These are phyloP conservation scores for Amphilophus citrinellus DNA, from an alignment of 2,113 vertebrate species.

Conservation along the genomic window DNA sequence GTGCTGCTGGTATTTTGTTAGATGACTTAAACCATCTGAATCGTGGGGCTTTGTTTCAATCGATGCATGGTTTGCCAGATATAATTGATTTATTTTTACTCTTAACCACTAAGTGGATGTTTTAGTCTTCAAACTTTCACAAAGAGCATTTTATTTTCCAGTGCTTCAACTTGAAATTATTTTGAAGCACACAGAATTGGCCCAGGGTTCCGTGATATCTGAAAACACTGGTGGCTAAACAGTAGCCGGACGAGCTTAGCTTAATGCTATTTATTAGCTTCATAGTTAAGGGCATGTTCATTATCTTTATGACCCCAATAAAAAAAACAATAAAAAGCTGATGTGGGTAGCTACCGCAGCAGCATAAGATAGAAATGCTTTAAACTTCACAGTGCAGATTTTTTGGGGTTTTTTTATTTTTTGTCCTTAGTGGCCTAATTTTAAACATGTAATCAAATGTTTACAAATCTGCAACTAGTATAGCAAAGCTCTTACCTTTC, in stretches of 20 bases:
- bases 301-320: background rate
- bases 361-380: background rate
- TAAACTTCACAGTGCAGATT: background rate
- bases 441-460: background rate
- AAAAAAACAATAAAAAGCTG: too few relatives aligned
- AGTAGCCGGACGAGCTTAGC: background rate
- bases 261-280: background rate
- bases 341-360: too few relatives aligned
- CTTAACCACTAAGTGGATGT: background rate
- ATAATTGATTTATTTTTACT: constrained; percentile 8
- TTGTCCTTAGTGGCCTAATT: background rate
- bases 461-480: background rate
- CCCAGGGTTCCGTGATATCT: background rate
- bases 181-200: background rate
- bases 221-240: background rate
- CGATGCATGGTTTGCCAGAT: constrained; percentile 4
- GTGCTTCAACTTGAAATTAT: background rate
- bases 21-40: background rate
- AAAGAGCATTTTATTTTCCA: background rate
- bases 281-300: background rate
- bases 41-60: background rate
- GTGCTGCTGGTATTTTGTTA: constrained; percentile 1
- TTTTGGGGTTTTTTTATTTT: background rate
- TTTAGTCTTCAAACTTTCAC: constrained; percentile 9
- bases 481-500: background rate